Base-by-base conservation (phyloP, 2,888 invertebrate species). In the Patella caerulea region DNA sequence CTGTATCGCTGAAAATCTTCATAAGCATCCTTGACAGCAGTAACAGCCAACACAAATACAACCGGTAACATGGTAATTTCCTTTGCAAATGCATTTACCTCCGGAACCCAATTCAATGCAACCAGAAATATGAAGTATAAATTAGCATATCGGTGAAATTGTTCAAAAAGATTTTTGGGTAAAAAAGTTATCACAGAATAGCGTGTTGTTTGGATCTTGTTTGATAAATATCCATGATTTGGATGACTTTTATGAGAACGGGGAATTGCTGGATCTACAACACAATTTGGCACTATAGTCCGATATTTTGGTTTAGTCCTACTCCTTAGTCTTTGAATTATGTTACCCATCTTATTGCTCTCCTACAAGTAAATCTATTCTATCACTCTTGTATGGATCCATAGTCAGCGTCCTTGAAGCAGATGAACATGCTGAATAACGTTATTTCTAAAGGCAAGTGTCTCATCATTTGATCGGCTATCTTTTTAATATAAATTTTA, bases 41-140 rank as follows among this genome's bases (percentile, higher is more conserved):
- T 98, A 74, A 98, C 97, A 82, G 96, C 95, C 69, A 98, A 94
- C 90, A 98, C 98, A 94, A 98, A 97, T 90, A 97, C 93, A 83
- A 98, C 97, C 2, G 98, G 98, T 86, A 98, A 94, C 96, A 98
- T 97, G 19, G 98, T 97, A 86, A 98, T 94, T 93, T 98, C 98
- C 91, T 97, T 98, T 82, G 97, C 98, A 92, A 98, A 98, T 5
- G 98, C 98, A 93, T 96, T 85, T n/a, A 91, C 87, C 56, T 95
- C 94, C 3, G 98, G 98, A 90, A 98, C 95, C 97, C 97, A 98
- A 93, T 98, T 98, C 83, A 98, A 94, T 87, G 98, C 93, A 88
- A 98, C 97, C 91, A 99, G 98, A 91, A 98, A 96, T 90, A 98
- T 95, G 93, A 99, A 99, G 93, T 98, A 99, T 89, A 99, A 94